These are phyloP conservation scores for Meganola albula DNA, from an alignment of 2,888 invertebrate species.

Conservation along the genomic window DNA sequence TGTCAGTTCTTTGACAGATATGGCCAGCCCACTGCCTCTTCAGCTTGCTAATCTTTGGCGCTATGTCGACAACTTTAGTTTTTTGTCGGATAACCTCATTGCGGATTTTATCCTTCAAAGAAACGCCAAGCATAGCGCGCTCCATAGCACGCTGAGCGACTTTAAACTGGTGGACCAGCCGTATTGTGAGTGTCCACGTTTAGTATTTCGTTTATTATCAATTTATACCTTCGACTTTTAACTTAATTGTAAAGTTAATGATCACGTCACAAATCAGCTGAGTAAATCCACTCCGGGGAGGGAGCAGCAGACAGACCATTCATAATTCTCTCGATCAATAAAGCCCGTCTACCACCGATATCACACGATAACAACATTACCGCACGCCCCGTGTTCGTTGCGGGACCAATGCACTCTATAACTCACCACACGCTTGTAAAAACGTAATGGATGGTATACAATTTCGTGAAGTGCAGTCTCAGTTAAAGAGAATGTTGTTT, in stretches of 20 bases:
- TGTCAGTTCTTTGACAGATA: no score
- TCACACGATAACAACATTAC: slow-evolving; percentile 27
- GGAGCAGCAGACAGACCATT: no score
- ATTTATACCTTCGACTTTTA: slow-evolving; percentile 25
- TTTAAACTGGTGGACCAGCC: no score
- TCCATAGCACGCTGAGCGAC: no score
- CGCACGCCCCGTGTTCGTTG: slow-evolving; percentile 17
- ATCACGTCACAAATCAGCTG: slow-evolving; percentile 49
- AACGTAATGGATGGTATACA: slow-evolving; percentile 31
- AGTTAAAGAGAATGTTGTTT: slow-evolving; percentile 23
- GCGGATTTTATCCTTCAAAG: no score
- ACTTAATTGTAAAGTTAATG: slow-evolving; percentile 42
- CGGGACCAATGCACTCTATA: slow-evolving; percentile 29
- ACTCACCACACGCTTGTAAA: slow-evolving; percentile 14
- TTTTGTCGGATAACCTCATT: no score
- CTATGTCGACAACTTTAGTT: no score
- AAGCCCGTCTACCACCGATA: slow-evolving; percentile 39
- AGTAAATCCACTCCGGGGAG: slow-evolving; percentile 36
- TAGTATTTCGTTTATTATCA: no score
- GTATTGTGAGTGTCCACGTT: no score
- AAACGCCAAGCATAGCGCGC: no score
- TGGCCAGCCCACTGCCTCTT: no score
- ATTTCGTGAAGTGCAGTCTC: slow-evolving; percentile 12
- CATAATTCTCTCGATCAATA: slow-evolving; percentile 73
- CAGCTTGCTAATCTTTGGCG: no score